phyloP scores from a whole-genome alignment of 2,888 invertebrate genomes.

The Acronicta psi region DNA sequence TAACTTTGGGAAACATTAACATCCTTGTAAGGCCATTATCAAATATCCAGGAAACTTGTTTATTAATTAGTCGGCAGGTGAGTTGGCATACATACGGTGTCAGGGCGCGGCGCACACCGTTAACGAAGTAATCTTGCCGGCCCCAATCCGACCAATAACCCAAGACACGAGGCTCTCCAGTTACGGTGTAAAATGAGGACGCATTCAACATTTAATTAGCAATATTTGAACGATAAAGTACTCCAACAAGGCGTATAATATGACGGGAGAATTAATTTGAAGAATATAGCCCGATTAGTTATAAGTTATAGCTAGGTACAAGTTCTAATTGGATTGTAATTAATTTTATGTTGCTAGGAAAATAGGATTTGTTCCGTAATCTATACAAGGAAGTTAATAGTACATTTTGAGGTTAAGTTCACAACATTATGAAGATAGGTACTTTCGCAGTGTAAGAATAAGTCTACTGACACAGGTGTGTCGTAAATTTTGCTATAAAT shows the following conservation, averaged over 20 bases:
- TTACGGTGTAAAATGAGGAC: conserved; percentile 47
- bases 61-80: conserved; percentile 40
- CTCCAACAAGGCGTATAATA: conserved; percentile 14
- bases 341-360: conserved; percentile 6
- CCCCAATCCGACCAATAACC: conserved; percentile 53
- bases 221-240: conserved; percentile 35
- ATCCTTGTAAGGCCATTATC: conserved; percentile 46
- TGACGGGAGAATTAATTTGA: conserved; percentile 3
- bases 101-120: conserved; percentile 60
- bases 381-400: no score
- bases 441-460: no score
- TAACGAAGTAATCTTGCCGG: conserved; percentile 59
- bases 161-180: conserved; percentile 44
- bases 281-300: neutral
- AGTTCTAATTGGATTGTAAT: conserved; percentile 15
- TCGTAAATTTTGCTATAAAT: no score
- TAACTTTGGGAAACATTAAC: conserved; percentile 30
- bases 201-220: conserved; percentile 42
- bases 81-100: conserved; percentile 31
- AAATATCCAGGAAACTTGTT: conserved; percentile 37
- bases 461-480: no score
- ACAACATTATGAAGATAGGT: no score
- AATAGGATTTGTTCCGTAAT: neutral
- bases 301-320: conserved; percentile 9
- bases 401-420: conserved; percentile 19